These are phyloP conservation scores for Anthoscopus minutus DNA, from an alignment of 2,113 vertebrate species.

Conservation along the genomic window DNA sequence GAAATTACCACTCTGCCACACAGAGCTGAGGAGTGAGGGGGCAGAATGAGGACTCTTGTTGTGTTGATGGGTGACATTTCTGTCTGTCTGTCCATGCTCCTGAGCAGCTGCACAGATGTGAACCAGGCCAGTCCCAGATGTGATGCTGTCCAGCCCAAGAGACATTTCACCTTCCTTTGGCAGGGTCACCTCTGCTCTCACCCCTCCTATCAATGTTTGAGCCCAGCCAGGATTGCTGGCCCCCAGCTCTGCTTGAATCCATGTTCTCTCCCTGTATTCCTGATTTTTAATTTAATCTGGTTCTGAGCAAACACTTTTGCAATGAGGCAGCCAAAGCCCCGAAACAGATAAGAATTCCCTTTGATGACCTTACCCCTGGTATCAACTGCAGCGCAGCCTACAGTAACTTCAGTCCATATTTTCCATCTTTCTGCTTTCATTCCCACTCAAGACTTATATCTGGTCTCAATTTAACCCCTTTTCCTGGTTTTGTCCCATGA, in stretches of 20 bases:
- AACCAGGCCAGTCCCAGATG: neutral
- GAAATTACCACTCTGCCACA: neutral
- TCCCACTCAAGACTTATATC: neutral
- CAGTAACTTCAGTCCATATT: neutral
- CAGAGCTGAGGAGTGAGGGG: neutral
- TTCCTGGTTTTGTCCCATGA: neutral
- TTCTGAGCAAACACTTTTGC: neutral
- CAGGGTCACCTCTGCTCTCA: neutral
- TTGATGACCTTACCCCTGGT: neutral
- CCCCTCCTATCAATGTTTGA: neutral
- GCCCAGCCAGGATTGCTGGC: neutral
- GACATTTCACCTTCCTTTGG: neutral
- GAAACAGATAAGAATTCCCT: neutral
- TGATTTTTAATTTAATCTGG: neutral
- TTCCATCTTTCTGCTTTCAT: neutral
- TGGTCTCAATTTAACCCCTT: neutral
- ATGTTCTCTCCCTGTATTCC: rapidly evolving
- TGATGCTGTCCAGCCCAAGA: neutral
- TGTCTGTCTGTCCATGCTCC: neutral
- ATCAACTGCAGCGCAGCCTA: neutral
- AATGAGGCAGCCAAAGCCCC: neutral
- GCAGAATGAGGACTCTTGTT: neutral
- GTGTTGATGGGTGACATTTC: neutral
- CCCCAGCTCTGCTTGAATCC: neutral
- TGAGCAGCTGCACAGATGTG: neutral